Conservation (phyloP, 1,140 invertebrate species). For the Ganaspis sp. region DNA sequence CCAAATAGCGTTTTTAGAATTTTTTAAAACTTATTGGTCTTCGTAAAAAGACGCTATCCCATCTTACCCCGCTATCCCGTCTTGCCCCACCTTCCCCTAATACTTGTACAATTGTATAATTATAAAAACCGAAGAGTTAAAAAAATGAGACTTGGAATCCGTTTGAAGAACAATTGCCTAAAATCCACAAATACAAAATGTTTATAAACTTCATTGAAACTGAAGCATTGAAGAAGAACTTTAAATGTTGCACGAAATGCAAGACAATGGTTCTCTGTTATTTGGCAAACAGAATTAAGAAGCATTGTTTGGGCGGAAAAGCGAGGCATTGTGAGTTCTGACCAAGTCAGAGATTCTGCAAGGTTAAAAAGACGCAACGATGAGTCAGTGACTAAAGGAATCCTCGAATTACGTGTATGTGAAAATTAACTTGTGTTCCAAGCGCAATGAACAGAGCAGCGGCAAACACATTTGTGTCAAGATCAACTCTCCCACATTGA, state of each 20-base stretch:
- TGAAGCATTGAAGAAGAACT: background rate
- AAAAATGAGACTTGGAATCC: too few species aligned
- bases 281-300: background rate
- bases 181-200: too few species aligned
- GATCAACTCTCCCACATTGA: constrained; percentile 19
- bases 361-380: background rate
- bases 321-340: background rate
- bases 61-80: too few species aligned
- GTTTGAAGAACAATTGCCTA: too few species aligned
- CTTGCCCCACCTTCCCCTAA: too few species aligned
- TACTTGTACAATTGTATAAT: too few species aligned
- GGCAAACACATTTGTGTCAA: constrained; percentile 5
- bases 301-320: background rate
- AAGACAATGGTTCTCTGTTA: background rate
- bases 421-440: background rate
- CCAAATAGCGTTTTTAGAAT: too few species aligned
- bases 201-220: background rate
- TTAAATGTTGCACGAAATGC: background rate
- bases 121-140: too few species aligned
- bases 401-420: background rate
- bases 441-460: constrained; percentile 1
- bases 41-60: too few species aligned
- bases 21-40: too few species aligned
- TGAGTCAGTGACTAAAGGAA: constrained; percentile 1
- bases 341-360: background rate